These are phyloP conservation scores for Naso thynnoides DNA, from an alignment of 2,797 vertebrate genomes.

Conservation along the genomic window DNA sequence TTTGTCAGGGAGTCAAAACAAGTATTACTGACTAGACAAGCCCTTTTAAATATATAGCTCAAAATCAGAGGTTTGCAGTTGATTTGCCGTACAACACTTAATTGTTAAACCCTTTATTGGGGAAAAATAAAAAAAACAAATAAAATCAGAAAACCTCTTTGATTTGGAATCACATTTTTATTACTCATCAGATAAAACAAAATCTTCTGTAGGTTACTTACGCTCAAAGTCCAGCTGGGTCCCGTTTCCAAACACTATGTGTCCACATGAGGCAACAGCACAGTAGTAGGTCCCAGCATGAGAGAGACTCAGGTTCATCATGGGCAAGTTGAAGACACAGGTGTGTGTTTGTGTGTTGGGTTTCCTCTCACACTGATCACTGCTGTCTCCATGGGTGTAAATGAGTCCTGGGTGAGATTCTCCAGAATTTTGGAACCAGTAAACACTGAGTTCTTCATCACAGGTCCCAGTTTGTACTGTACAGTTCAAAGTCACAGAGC, in stretches of 20 bases:
- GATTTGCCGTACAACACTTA: too few relatives aligned
- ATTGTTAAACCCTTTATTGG: too few relatives aligned
- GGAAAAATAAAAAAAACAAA: too few relatives aligned
- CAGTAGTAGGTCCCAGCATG: constrained; percentile 66
- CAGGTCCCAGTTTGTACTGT: constrained; percentile 31
- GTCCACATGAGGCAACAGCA: constrained; percentile 66
- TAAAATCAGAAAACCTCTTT: too few relatives aligned
- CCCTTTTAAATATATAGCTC: too few relatives aligned
- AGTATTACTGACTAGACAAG: too few relatives aligned
- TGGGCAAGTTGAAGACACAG: constrained; percentile 25
- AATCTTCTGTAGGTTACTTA: neutral
- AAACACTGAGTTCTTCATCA: too few relatives aligned
- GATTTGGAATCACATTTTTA: too few relatives aligned
- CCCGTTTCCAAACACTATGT: constrained; percentile 48
- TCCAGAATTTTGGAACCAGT: constrained; percentile 1
- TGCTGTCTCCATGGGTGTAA: constrained; percentile 44
- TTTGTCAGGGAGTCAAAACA: too few relatives aligned
- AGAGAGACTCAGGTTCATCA: constrained; percentile 11
- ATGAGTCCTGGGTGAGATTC: constrained; percentile 52
- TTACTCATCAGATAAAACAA: too few relatives aligned
- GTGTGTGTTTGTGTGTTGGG: constrained; percentile 10
- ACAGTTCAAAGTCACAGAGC: constrained; percentile 61
- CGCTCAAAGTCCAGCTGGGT: constrained; percentile 19
- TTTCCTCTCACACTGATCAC: constrained; percentile 44
- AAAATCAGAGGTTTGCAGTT: too few relatives aligned